Evolutionary conservation across 2,888 invertebrate genomes (phyloP), one percentile per base, ranked within the genome.

Genomic region (Plebejus argus): DNA sequence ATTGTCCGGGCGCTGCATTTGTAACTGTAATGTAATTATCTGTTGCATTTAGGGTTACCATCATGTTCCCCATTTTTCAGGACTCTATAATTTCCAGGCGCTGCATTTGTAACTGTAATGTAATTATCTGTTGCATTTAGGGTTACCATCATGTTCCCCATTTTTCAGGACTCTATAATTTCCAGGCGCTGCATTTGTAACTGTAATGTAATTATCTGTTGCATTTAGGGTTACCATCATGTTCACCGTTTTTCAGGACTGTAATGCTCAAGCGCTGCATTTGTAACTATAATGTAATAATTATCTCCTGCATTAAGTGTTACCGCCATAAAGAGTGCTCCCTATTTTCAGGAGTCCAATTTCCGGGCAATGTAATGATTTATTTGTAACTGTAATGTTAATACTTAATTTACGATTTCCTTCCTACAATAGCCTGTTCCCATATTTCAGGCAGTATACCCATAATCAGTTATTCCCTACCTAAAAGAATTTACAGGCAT

Each of bases 1-100:
- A 82, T 82, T 82, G 82, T 81, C 78, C 76, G 71, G 77, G 76
- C 79, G 80, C 80, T 76, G 77, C 79, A 76, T 74, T 80, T 78
- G 78, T 79, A 28, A 74, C 74, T 53, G 71, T 77, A 72, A 77
- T 77, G 79, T 78, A 80, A 81, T 80, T 80, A 79, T 78, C 76
- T 76, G 78, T n/a, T 76, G 77, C 77, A 45, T 76, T 78, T 78
- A 72, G 28, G 8, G 66, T 66, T 66, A 33, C 66, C 28, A 66
- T 66, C 28, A 66, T 66, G 6, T 15, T 12, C 66, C 4, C 12
- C 66, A 1, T 15, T 28, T 28, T 66, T 66, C 61, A 66, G 66
- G 28, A 28, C 23, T 80, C 28, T 80, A 28, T 28, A 81, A 81
- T 82, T 81, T 81, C 77, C 76, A 53, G 77, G 76, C 78, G 79